Evolutionary conservation across 2,113 vertebrate genomes (phyloP), one percentile per base, ranked within the genome.

Genomic region (Thermophis baileyi): DNA sequence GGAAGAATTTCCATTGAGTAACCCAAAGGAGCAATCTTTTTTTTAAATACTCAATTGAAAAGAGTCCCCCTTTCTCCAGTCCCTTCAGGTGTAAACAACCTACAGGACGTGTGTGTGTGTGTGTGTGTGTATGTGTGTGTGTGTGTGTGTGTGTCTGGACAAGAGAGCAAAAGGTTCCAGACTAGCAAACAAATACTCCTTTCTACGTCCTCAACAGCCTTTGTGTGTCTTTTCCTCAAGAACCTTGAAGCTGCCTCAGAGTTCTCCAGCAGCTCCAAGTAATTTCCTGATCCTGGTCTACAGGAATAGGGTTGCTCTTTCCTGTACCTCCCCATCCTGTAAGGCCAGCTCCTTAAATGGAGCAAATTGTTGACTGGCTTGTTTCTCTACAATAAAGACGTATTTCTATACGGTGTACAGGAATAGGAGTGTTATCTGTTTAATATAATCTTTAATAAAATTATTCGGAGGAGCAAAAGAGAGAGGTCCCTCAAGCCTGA

Each of bases 21-120:
- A 50, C 46, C 47, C 40, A n/a, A 87, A 87, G 85, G 25, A 46
- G 44, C 9, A 44, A 46, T 46, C 22, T 40, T 10, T 85, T 47
- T 51, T 35, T 18, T 24, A 24, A 46, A 85, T 9, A 1, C 8
- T 27, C 87, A 14, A 25, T 6, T 3, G 60, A 14, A 81, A 22
- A 46, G 51, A 14, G 25, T 85, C 24, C 30, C 1, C 94, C 44
- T 88, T 87, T 93, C 91, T 9, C 92, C 94, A 55, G 91, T 93
- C 94, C 94, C 93, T 95, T 3, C 92, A 95, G 95, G 90, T 92
- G 94, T 95, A 94, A 97, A 96, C 96, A 96, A 51, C 93, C 94
- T 96, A 95, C 94, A 85, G 95, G 54, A 85, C 0, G n/a, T 50
- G 89, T 94, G 85, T 0, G 85, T 44, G 1, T 85, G 74, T 85